Evolutionary conservation across 2,113 vertebrate species (phyloP), one percentile per base, ranked within the genome.

Genomic region (Leptocoma aspasia): DNA sequence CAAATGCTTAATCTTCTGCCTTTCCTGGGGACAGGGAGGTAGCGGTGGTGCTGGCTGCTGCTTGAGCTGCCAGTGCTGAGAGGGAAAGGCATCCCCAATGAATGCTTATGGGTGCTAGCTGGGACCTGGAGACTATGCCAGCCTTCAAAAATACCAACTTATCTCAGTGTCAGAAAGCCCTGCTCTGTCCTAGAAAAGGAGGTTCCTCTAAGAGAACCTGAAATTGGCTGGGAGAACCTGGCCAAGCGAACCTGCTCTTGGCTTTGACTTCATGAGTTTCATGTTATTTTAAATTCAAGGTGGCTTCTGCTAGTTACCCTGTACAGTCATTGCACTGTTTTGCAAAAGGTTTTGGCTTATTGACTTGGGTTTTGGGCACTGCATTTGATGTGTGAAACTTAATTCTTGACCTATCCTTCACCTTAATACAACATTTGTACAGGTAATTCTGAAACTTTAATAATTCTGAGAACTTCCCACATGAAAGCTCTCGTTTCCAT

Each of bases 381-480:
- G 16, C 26, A 15, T 7, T 89, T 44, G 37, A 56, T 1, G 1
- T 18, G 11, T n/a, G 31, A 17, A 20, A 65, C 17, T 59, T 70
- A 37, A 54, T 71, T 44, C 31, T 79, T 52, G 9, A 22, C 66
- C 26, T 3, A 5, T 87, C 31, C 16, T 92, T 41, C 4, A 19
- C 7, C 16, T 71, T 33, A 79, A 79, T 14, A 23, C 5, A 75
- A 10, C 3, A 19, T 31, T 52, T 86, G 21, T 53, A 37, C 59
- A 15, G 82, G 28, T 64, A 86, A 84, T 84, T 78, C 15, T 42
- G 86, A 92, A 85, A 89, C 70, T 49, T n/a, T 6, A 54, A 41
- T 68, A 68, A 83, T 80, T 93, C 37, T 44, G 93, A 95, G 81
- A 93, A 35, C 70, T 69, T 91, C 66, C 84, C 41, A 45, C 63